Evolutionary conservation across 2,888 invertebrate genomes (phyloP).

Genomic region (Napeogenes inachia): DNA sequence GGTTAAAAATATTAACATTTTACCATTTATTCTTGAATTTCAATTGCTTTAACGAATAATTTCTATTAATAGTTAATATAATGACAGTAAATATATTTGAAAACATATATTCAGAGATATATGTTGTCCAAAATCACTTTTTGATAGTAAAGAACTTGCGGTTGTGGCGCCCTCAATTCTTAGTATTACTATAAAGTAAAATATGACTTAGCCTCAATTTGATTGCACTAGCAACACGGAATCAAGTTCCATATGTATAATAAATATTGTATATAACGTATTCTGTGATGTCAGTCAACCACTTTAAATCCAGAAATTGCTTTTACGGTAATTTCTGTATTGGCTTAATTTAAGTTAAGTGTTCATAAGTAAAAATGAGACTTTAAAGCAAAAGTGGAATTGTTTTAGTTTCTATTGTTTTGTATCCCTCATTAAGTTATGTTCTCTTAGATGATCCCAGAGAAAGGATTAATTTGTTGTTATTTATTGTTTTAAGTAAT

Average conservation of each 20-base stretch:
- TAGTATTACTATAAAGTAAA: no score
- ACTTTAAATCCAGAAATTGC: constrained; percentile 43
- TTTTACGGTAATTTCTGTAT: constrained; percentile 37
- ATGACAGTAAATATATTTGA: no score
- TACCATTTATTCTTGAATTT: no score
- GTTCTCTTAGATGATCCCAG: constrained; percentile 32
- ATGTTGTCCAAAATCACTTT: background rate
- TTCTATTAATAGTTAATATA: no score
- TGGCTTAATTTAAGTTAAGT: constrained; percentile 40
- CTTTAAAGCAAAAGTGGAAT: constrained; percentile 38
- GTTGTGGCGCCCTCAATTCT: background rate
- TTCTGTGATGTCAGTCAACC: constrained; percentile 50
- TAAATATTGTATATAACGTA: no score
- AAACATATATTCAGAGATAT: background rate
- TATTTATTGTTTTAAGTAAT: constrained; percentile 56
- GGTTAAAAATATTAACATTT: no score
- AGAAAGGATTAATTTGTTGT: constrained; percentile 48
- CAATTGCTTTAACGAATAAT: no score
- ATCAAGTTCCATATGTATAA: constrained; percentile 42
- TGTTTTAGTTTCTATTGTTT: constrained; percentile 36
- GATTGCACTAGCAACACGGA: constrained; percentile 20
- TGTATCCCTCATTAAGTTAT: constrained; percentile 29
- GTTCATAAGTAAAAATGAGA: constrained; percentile 43
- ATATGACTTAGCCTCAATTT: constrained; percentile 1
- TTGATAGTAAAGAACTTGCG: background rate